Evolutionary conservation across 2,888 invertebrate species (phyloP).

Genomic region (Corythucha ciliata): DNA sequence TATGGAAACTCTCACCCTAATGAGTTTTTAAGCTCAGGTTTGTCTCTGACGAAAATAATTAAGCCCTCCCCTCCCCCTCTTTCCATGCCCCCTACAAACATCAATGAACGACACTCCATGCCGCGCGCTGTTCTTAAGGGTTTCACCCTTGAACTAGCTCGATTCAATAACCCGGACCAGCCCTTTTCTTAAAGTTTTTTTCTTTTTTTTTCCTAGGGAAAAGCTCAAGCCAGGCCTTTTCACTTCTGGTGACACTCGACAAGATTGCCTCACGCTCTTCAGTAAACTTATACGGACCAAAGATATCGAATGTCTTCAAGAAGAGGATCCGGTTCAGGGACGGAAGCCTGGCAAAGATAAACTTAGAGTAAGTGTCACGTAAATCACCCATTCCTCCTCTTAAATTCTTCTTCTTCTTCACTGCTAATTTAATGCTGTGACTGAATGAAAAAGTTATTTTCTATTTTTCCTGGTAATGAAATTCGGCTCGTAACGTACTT

Average conservation of each 20-base stretch:
- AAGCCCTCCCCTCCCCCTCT: too few relatives aligned
- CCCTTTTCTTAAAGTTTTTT: too few relatives aligned
- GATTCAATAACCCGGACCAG: too few relatives aligned
- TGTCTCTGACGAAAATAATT: too few relatives aligned
- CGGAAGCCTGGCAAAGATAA: slow-evolving; percentile 52
- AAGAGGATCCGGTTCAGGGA: slow-evolving; percentile 33
- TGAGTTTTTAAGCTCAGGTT: too few relatives aligned
- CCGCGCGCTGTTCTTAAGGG: too few relatives aligned
- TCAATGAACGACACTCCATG: too few relatives aligned
- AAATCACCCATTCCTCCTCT: not conserved
- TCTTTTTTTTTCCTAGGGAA: slow-evolving; percentile 30
- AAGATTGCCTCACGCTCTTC: slow-evolving; percentile 63
- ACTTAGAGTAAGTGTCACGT: slow-evolving; percentile 56
- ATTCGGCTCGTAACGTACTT: too few relatives aligned
- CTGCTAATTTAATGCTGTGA: not conserved
- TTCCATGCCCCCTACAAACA: too few relatives aligned
- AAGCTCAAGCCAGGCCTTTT: slow-evolving; percentile 37
- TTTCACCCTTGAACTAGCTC: too few relatives aligned
- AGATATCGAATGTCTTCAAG: slow-evolving; percentile 62
- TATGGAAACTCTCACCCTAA: too few relatives aligned
- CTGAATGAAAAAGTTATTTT: not conserved
- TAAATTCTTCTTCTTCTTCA: not conserved
- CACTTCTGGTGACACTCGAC: slow-evolving; percentile 42
- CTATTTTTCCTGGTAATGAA: not conserved
- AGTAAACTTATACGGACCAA: slow-evolving; percentile 77